Evolutionary conservation across 2,113 vertebrate genomes (phyloP), one percentile per base, ranked within the genome.

Genomic region (Ciconia maguari): DNA sequence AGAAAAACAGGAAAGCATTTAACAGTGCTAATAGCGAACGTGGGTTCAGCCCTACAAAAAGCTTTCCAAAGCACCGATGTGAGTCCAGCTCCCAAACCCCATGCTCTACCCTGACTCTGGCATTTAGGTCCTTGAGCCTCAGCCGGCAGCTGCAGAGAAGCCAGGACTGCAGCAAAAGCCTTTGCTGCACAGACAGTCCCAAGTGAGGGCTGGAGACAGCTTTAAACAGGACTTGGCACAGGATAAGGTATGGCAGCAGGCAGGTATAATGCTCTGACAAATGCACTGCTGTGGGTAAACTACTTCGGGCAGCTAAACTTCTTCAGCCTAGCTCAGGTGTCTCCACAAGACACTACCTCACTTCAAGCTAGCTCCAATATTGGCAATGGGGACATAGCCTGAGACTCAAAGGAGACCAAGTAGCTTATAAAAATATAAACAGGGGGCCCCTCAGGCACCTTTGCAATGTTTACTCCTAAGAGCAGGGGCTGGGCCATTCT

Each of bases 1-100:
- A 93, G 75, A 19, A 95, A 95, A 94, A 93, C 92, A 94, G 78
- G 93, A 96, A 96, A 93, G 90, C 68, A 66, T 80, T 96, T 91
- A 72, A 51, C 32, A 83, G 49, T 26, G 49, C 74, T 78, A 85
- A 72, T 21, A 79, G 21, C 1, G 1, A 93, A 51, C 16, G 32
- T 38, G 78, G 34, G 58, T 24, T 96, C 66, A 76, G 89, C 58
- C 52, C 46, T 85, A 41, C 48, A 89, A 81, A 92, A 83, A 4
- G 2, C 30, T 90, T 29, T 10, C 52, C 36, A 54, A 94, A 83
- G 75, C 22, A 54, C 27, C 5, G 1, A 38, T 2, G 3, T 21
- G 16, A 71, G 42, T 81, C 48, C 64, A 86, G 66, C 25, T 90
- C 46, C 78, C 51, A 87, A 66, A 70, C 13, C 46, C 42, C 17